Conservation (phyloP, 2,113 vertebrate genomes). For the Atractosteus spatula region DNA sequence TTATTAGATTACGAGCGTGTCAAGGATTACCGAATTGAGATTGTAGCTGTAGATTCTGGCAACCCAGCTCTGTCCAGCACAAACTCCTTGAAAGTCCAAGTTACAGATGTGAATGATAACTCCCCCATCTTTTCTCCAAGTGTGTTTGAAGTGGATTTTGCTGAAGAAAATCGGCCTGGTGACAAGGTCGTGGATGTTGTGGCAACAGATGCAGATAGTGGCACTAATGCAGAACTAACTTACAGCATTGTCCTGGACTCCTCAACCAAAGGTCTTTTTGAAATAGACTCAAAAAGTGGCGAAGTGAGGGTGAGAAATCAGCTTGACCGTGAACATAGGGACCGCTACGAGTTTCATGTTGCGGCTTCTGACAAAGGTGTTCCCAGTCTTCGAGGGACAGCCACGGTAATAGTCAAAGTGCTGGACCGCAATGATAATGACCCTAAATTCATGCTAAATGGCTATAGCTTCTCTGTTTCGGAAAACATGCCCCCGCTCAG, state of each 20-base stretch:
- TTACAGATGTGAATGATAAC: conserved; percentile 92
- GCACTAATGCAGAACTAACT: conserved; percentile 82
- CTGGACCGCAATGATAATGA: conserved; percentile 95
- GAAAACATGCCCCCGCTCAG: conserved; percentile 92
- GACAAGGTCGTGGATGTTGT: conserved; percentile 80
- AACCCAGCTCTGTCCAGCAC: conserved; percentile 95
- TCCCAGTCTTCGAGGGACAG: conserved; percentile 87
- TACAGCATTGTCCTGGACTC: conserved; percentile 80
- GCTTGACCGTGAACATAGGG: conserved; percentile 83
- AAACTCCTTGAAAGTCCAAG: conserved; percentile 92
- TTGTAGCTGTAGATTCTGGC: conserved; percentile 92
- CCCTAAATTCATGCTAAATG: conserved; percentile 92
- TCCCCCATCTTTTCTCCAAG: conserved; percentile 81
- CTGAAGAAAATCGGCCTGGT: conserved; percentile 83
- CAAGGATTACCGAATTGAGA: conserved; percentile 90
- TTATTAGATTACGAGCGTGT: conserved; percentile 85
- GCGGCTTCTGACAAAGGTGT: conserved; percentile 86
- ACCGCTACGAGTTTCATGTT: conserved; percentile 84
- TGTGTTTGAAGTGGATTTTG: conserved; percentile 80
- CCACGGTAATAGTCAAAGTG: conserved; percentile 83
- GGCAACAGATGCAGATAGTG: conserved; percentile 85
- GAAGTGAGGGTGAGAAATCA: conserved; percentile 82
- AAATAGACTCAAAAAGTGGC: conserved; percentile 78
- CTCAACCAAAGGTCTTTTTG: conserved; percentile 76
- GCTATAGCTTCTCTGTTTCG: conserved; percentile 94